These are phyloP conservation scores for Yponomeuta sedellus DNA, from an alignment of 2,888 invertebrate genomes.

Conservation along the genomic window DNA sequence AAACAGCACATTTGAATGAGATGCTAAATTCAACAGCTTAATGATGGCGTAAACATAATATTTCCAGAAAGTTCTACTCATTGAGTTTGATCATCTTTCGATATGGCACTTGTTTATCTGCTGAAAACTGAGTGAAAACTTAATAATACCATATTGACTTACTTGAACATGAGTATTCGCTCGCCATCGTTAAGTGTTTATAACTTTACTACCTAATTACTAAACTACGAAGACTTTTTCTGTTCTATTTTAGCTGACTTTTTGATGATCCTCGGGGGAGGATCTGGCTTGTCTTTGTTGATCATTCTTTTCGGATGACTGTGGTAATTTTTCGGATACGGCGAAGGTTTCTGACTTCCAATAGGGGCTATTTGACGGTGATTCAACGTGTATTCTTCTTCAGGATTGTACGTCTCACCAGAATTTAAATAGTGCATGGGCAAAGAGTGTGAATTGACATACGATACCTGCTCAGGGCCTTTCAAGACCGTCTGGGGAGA, in stretches of 20 bases:
- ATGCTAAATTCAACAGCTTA: not conserved
- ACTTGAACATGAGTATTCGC: not conserved
- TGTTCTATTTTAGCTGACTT: conserved; percentile 30
- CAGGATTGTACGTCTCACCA: conserved; percentile 32
- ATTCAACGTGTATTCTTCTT: conserved; percentile 47
- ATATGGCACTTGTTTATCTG: not conserved
- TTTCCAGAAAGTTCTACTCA: not conserved
- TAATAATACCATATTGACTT: not conserved
- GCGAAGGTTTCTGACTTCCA: conserved; percentile 44
- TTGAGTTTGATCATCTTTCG: not conserved
- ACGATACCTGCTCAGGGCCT: conserved; percentile 56
- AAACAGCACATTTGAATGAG: not conserved
- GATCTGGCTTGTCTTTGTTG: conserved; percentile 40
- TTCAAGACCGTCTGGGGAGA: conserved; percentile 60
- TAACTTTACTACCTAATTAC: not conserved
- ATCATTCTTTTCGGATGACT: conserved; percentile 54
- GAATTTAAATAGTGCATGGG: conserved; percentile 39
- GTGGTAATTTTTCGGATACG: conserved; percentile 60
- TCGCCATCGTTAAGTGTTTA: not conserved
- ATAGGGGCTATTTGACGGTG: conserved; percentile 44
- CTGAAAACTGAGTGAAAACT: not conserved
- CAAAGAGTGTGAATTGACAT: conserved; percentile 58
- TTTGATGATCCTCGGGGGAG: conserved; percentile 18
- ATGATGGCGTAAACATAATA: not conserved
- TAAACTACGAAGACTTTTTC: conserved; percentile 35